Base-by-base conservation (phyloP, 1,140 invertebrate genomes). In the Drosophila guanche region DNA sequence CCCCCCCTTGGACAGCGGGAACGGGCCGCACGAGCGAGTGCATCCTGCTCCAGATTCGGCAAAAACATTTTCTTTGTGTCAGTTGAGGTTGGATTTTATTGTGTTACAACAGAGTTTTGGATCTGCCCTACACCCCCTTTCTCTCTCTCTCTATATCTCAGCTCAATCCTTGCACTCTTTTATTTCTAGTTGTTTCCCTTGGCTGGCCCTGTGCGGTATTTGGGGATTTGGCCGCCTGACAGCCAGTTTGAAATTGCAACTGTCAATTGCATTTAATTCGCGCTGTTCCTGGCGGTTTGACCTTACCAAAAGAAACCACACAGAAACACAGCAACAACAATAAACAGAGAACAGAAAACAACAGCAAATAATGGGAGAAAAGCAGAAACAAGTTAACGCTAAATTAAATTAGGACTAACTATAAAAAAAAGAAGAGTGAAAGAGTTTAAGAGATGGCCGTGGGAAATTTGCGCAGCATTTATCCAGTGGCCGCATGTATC, bases 251-350 rank as follows among this genome's bases (percentile, higher is more conserved):
- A 88, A 88, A 88, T 88, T 88, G 84, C 83, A 77, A 88, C 83
- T 88, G 83, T 88, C 83, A 88, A 88, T 88, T 88, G 83, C 83
- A 88, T 88, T 88, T 88, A 88, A 83, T 88, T 83, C 75, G 80
- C 68, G 56, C 75, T 76, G 54, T 43, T 80, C 46, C 54, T 74
- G 62, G 66, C 66, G 70, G 69, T 78, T 75, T 83, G 83, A 86
- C 83, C 83, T 86, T 78, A 84, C 51, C 61, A 8, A 54, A 8
- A 54, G 37, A 42, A 52, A 43, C 16, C 57, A 56, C 14, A 60
- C 33, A 16, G 40, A 23, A n/a, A 27, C 48, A 20, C 16, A 20
- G 16, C 16, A 20, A 20, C 25, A 41, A 16, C 46, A 16, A 37
- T 33, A 20, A 41, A 52, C 7, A 33, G 5, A 45, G 47, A 33